Conservation (phyloP, 30 jellyfish, hydroid and myxozoan genomes). For the Turritopsis dohrnii region DNA sequence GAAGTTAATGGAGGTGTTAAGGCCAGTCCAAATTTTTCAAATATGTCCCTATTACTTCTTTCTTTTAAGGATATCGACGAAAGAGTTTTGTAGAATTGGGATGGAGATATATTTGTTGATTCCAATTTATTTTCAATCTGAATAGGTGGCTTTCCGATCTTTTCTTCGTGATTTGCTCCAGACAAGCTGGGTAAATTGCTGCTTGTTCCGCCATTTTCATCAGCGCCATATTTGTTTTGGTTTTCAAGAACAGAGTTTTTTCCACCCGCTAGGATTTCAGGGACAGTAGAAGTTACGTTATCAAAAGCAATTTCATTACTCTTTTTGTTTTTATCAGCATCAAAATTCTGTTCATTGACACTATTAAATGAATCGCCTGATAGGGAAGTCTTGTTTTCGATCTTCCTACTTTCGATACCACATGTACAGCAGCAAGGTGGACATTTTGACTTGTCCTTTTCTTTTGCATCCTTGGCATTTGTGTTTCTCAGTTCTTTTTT, state of each 20-base stretch:
- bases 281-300: constrained; percentile 23
- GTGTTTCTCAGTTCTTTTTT: background rate
- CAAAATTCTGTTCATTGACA: constrained; percentile 4
- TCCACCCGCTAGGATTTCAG: constrained; percentile 18
- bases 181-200: constrained; percentile 20
- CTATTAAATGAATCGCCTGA: constrained; percentile 11
- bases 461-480: background rate
- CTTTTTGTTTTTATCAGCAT: background rate
- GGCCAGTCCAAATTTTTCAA: constrained; percentile 29
- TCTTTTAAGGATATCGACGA: constrained; percentile 18
- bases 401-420: background rate
- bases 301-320: constrained; percentile 4
- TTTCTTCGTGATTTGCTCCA: background rate
- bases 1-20: constrained; percentile 19
- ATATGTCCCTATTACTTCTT: constrained; percentile 14
- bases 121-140: background rate
- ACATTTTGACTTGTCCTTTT: background rate
- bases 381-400: background rate
- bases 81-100: constrained; percentile 11
- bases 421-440: constrained; percentile 22
- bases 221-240: constrained; percentile 59
- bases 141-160: background rate
- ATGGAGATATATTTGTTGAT: background rate
- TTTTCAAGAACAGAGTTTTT: constrained; percentile 21
- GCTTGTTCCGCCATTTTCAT: constrained; percentile 41